Percentiles rank a stretch among this genome's conserved stretches.
Conservation (phyloP, 2,113 vertebrate species). For the Ceyx margarethae region DNA sequence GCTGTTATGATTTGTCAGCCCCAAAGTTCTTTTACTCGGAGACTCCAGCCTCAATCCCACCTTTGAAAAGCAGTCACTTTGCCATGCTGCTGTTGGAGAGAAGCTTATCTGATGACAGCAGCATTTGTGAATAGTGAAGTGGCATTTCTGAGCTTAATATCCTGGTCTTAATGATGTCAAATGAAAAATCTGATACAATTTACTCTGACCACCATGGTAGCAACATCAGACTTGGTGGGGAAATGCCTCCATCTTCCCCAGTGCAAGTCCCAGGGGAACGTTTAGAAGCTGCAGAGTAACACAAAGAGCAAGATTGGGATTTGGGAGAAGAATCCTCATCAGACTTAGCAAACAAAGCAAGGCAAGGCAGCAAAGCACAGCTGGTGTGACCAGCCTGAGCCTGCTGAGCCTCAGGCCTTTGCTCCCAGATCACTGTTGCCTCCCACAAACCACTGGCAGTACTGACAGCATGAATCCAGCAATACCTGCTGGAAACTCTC, state of each 20-base stretch:
- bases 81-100: background rate
- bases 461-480: background rate
- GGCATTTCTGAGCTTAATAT: background rate
- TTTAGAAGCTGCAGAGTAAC: background rate
- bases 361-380: background rate
- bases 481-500: background rate
- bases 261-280: background rate
- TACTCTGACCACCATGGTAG: background rate
- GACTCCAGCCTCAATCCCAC: background rate
- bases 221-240: background rate
- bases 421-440: background rate
- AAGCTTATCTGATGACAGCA: conserved; percentile 10
- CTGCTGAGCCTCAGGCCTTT: background rate
- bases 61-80: background rate
- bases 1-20: background rate
- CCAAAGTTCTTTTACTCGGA: background rate
- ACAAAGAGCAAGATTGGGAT: background rate
- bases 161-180: background rate
- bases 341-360: background rate
- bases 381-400: background rate
- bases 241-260: background rate
- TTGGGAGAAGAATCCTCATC: background rate
- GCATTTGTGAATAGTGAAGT: background rate
- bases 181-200: background rate
- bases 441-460: background rate